phyloP scores from a whole-genome alignment of 2,888 invertebrate species.

The Hipparchia semele region DNA sequence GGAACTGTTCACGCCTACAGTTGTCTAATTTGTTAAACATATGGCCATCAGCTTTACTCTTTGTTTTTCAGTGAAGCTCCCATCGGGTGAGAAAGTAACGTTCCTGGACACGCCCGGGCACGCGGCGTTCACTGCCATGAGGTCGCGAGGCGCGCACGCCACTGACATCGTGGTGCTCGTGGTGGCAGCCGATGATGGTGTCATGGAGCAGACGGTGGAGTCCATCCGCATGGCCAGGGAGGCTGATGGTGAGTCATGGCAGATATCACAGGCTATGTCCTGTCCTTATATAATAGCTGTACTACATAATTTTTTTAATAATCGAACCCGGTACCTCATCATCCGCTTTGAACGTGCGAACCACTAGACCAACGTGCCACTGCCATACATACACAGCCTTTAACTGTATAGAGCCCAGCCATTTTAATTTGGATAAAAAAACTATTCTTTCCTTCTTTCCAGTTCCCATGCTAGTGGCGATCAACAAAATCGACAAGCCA shows the following conservation, averaged over 20 bases:
- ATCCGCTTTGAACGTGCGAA: too few relatives aligned
- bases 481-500: constrained; percentile 98
- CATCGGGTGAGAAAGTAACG: constrained; percentile 91
- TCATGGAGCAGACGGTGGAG: constrained; percentile 98
- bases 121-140: constrained; percentile 97
- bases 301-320: too few relatives aligned
- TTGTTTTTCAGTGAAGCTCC: constrained; percentile 80
- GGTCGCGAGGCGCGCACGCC: constrained; percentile 95
- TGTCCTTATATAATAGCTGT: too few relatives aligned
- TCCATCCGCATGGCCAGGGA: constrained; percentile 93
- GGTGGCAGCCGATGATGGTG: constrained; percentile 99
- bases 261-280: too few relatives aligned
- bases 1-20: too few relatives aligned
- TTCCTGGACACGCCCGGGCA: constrained; percentile 99
- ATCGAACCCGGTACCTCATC: too few relatives aligned
- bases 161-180: constrained; percentile 98
- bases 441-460: constrained; percentile 53
- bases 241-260: constrained; percentile 82
- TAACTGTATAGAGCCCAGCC: too few relatives aligned
- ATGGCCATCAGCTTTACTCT: background rate
- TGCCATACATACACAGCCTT: too few relatives aligned
- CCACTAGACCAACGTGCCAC: too few relatives aligned
- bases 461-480: constrained; percentile 98
- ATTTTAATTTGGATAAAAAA: too few relatives aligned
- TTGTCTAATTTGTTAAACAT: background rate